Evolutionary conservation across 1,140 invertebrate genomes (phyloP), one percentile per base, ranked within the genome.

Genomic region (Achroia grisella): DNA sequence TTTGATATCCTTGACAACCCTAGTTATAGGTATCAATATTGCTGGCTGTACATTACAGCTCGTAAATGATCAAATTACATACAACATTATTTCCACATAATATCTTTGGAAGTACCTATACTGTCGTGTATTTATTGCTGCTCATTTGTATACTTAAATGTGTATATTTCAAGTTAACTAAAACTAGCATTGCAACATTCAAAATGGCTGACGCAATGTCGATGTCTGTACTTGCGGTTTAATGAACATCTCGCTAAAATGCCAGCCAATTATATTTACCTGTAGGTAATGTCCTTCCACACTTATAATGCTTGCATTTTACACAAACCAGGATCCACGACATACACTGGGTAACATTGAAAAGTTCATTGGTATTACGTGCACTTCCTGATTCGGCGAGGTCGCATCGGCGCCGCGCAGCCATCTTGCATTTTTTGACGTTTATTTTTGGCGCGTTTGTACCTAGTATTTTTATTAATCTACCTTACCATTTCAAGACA

Each of bases 311-410:
- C 62, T 71, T 71, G 60, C 14, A 15, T 23, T 68, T 70, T 71
- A 53, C 52, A 49, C 50, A 54, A 54, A 65, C 48, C 63, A 74
- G 65, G 65, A 74, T 71, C 62, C 60, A 56, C 66, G 58, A 73
- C 17, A 23, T 23, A 23, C 17, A 79, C 50, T 68, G 70, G 77
- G 68, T 79, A 80, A 64, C 79, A 80, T 80, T 83, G 79, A 83
- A 77, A 65, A 77, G 79, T 80, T 83, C 79, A 59, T 83, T 83
- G 79, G 62, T 83, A 83, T 83, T 83, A 79, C 58, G 62, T 80
- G 75, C 75, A 79, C 77, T 83, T 83, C 79, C 79, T 81, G 65
- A 49, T 52, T 58, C 27, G 27, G 14, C 75, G 77, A 84, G 79
- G 79, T 56, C 79, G 55, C 46, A 10, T 10, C 15, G 10, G 45